These are phyloP conservation scores for Cryptomyrus ogoouensis DNA, from an alignment of 2,113 vertebrate species.

Conservation along the genomic window DNA sequence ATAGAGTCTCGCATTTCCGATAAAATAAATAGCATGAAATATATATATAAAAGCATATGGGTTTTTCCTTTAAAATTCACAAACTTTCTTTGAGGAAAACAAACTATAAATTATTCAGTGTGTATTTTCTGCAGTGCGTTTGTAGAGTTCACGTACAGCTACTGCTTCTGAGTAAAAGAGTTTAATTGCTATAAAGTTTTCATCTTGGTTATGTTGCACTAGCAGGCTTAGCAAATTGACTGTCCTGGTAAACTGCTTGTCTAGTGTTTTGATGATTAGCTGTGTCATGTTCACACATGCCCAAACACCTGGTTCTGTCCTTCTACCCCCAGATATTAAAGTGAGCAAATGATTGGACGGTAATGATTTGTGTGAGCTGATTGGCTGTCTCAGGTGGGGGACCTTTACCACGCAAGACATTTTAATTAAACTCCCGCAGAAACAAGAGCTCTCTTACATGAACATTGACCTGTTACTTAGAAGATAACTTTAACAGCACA, in stretches of 20 bases:
- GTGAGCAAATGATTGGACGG: not conserved
- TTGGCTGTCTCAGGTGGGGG: not conserved
- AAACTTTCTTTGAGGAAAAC: not conserved
- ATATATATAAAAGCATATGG: not conserved
- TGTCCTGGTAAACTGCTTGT: not conserved
- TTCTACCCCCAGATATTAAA: not conserved
- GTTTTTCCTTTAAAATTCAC: not conserved
- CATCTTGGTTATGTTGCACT: not conserved
- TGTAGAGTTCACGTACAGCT: not conserved
- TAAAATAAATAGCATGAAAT: not conserved
- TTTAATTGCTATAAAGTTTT: not conserved
- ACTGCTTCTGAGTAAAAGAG: not conserved
- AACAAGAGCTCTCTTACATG: not conserved
- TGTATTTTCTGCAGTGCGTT: not conserved
- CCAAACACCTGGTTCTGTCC: not conserved
- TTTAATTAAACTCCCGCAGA: not conserved
- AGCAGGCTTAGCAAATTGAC: not conserved
- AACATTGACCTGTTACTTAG: not conserved
- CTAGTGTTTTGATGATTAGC: not conserved
- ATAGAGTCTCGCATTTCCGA: not conserved
- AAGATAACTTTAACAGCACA: not conserved
- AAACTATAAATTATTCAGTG: constrained; percentile 8
- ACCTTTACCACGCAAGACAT: not conserved
- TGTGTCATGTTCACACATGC: not conserved
- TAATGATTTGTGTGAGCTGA: not conserved